Base-by-base conservation (phyloP, 2,888 invertebrate species). In the Melangyna quadrimaculata region DNA sequence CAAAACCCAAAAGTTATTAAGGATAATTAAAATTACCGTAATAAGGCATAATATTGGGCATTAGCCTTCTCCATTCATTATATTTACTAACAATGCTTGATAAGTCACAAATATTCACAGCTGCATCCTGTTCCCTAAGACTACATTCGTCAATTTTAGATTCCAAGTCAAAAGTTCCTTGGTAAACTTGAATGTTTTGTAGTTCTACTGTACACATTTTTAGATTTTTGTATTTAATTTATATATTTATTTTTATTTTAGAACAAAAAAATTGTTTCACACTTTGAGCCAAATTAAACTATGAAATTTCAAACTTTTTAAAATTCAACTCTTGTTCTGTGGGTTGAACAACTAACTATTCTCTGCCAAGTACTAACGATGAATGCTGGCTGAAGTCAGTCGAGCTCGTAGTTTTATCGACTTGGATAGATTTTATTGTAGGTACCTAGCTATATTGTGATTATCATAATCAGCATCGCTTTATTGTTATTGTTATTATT, bases 41-140 rank as follows among this genome's bases (percentile, higher is more conserved):
- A 92, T 96, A 97, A 2, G 99, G 98, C 88, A 95, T 94, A 24
- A 99, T 96, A 77, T 98, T 94, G 53, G 98, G 98, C 94, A 99
- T 93, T 86, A 95, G 94, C 87, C 94, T 93, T 89, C 94, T 95
- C 99, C 99, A 99, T 77, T 94, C 94, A 88, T 94, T 94, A 93
- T 96, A 96, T 90, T 98, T 96, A 55, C 94, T 93, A 53, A 97
- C 95, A 89, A 98, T 94, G 90, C 97, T 96, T 83, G 97, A 96
- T 87, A 98, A 93, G 92, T 98, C 96, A 91, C 97, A 95, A 87
- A 99, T 95, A 91, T 96, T 97, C 92, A 98, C 97, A 43, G 98
- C 96, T 91, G 98, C 98, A 92, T 98, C 98, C 53, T 78, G 86
- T 1, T 88, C 63, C 74, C 89, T 87, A 17, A 91, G 19, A 29